Base-by-base conservation (phyloP, 2,888 invertebrate species). In the Biston stratarius region DNA sequence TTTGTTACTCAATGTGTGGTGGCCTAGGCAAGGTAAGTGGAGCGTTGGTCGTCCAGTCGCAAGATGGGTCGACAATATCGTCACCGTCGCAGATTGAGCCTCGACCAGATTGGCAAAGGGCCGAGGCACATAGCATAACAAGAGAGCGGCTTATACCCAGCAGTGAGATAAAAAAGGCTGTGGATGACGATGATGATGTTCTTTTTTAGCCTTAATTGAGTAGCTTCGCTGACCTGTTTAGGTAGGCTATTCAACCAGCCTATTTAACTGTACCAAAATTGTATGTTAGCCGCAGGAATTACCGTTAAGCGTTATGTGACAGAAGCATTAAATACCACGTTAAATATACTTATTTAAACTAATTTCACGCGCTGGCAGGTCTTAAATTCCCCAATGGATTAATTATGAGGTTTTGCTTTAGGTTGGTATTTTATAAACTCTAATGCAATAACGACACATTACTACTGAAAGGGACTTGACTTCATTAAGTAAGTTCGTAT, bases 281-380 rank as follows among this genome's bases (percentile, higher is more conserved):
- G 59, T 42, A 15, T 71, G 67, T 71, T 69, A 69, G 59, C 78
- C 74, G 69, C 75, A 74, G 69, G 70, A 61, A 60, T 79, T 71
- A 77, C 80, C 78, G 80, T 82, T 79, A 78, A 76, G 71, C 77
- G 63, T 77, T 82, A 80, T 79, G 75, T 78, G 74, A 75, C 78
- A 75, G 67, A 62, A 42, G 74, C 72, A 75, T 74, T 79, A 74
- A 77, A 77, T 73, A 61, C 74, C 52, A 67, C 69, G 75, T 74
- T 79, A 80, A 81, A 82, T 82, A 78, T 24, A 24, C 24, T 24
- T 24, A 24, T 24, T 24, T 2, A 24, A 82, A 80, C 82, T 80
- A 79, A 83, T 83, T 80, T 80, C 73, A 74, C 74, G 71, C 72
- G 24, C 24, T 72, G 74, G 80, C 79, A 76, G 73, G 67, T 69